Evolutionary conservation across 2,113 vertebrate species (phyloP).

Genomic region (Percina caprodes): DNA sequence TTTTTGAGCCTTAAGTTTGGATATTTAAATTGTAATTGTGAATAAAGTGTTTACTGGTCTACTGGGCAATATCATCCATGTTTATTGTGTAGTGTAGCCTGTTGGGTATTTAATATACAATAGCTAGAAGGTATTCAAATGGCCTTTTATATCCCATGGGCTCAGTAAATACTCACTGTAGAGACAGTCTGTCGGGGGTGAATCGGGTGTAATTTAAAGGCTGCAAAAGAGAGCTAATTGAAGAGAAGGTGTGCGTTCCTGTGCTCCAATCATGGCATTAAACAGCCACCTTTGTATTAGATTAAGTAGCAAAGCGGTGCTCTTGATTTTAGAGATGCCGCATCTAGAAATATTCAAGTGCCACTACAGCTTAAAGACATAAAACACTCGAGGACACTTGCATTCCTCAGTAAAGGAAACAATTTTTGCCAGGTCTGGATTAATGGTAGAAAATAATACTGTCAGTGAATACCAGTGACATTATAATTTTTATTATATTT

Average conservation of each 20-base stretch:
- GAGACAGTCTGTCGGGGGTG: conserved; percentile 61
- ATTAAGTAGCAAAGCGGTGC: conserved; percentile 62
- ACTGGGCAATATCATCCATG: conserved; percentile 22
- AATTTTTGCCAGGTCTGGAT: conserved; percentile 5
- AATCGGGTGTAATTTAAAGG: conserved; percentile 62
- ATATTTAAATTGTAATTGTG: background rate
- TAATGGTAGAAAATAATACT: background rate
- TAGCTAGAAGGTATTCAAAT: conserved; percentile 43
- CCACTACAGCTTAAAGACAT: conserved; percentile 36
- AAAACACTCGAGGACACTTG: conserved; percentile 41
- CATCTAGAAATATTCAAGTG: conserved; percentile 55
- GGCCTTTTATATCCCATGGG: conserved; percentile 54
- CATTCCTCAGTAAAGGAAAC: background rate
- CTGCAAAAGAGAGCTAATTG: conserved; percentile 65
- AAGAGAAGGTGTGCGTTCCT: conserved; percentile 64
- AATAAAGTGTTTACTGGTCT: conserved; percentile 27
- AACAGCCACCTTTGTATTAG: conserved; percentile 62
- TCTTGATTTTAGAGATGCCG: conserved; percentile 59
- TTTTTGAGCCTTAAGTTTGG: background rate
- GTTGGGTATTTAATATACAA: conserved; percentile 58
- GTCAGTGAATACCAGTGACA: background rate
- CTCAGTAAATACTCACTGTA: conserved; percentile 59
- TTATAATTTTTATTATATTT: background rate
- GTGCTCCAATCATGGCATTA: conserved; percentile 71
- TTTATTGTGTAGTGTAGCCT: conserved; percentile 26